phyloP scores from a whole-genome alignment of 2,113 vertebrate genomes.

The Trematomus loennbergii region DNA sequence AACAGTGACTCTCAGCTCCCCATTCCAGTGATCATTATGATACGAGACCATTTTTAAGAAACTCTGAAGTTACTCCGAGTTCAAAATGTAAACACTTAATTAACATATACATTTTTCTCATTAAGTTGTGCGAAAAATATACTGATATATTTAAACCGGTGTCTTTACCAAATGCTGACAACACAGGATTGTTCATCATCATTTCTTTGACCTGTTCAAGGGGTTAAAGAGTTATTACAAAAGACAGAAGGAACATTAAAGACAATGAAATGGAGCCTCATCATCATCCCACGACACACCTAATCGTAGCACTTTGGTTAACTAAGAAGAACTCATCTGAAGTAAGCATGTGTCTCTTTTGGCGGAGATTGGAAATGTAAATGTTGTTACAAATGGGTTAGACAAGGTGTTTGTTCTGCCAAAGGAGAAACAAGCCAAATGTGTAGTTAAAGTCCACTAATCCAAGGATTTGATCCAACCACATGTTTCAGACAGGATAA shows the following conservation, averaged over 20 bases:
- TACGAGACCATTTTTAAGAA: not conserved
- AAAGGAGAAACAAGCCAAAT: conserved; percentile 70
- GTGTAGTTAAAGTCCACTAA: conserved; percentile 79
- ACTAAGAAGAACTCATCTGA: conserved; percentile 74
- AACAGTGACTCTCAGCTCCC: not conserved
- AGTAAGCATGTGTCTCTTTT: conserved; percentile 51
- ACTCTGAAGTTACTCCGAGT: not conserved
- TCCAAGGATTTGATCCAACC: conserved; percentile 81
- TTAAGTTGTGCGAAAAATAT: not conserved
- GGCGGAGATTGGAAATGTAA: conserved; percentile 76
- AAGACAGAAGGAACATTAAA: conserved; percentile 4
- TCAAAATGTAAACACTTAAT: not conserved
- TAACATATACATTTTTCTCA: not conserved
- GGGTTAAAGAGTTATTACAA: conserved; percentile 16
- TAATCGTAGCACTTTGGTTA: conserved; percentile 78
- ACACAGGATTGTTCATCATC: not conserved
- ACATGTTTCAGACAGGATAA: conserved; percentile 80
- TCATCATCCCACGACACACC: conserved; percentile 61
- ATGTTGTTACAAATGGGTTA: conserved; percentile 60
- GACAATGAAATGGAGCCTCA: conserved; percentile 38
- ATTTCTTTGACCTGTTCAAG: conserved; percentile 28
- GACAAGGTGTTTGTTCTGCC: conserved; percentile 69
- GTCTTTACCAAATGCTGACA: not conserved
- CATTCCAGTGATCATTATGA: not conserved
- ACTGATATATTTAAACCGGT: not conserved